Evolutionary conservation across 64 coral and sea anemone species (phyloP).

Genomic region (Actinia equina): DNA sequence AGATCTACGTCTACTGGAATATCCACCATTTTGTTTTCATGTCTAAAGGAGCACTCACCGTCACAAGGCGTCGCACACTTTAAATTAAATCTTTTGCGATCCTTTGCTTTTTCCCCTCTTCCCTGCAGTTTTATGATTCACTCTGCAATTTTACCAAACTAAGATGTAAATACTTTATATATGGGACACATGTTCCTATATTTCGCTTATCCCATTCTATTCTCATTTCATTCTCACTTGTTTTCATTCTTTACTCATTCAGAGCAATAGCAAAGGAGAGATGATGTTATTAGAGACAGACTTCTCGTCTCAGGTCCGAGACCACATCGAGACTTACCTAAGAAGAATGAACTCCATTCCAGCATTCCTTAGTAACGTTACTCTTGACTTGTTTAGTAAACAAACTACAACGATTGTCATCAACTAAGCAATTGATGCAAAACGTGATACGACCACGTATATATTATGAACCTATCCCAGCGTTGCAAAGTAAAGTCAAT

Average conservation of each 20-base stretch:
- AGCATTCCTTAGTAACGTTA: constrained; percentile 86
- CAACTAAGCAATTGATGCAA: constrained; percentile 26
- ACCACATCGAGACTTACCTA: constrained; percentile 84
- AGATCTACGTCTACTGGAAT: no score
- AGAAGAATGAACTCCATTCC: constrained; percentile 85
- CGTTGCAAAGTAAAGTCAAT: constrained; percentile 46
- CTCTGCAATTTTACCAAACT: no score
- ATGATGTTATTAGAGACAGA: constrained; percentile 88
- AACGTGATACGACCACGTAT: background rate
- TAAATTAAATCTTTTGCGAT: no score
- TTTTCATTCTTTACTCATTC: constrained; percentile 1
- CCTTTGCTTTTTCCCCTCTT: no score
- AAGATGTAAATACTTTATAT: no score
- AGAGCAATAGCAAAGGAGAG: constrained; percentile 85
- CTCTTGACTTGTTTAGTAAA: constrained; percentile 87
- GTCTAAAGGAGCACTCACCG: no score
- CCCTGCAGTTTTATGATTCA: no score
- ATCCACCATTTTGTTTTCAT: no score
- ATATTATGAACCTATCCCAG: constrained; percentile 22
- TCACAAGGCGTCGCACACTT: no score
- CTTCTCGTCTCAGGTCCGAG: constrained; percentile 82
- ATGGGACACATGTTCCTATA: no score
- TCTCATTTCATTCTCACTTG: background rate
- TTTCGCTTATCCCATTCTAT: background rate
- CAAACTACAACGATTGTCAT: constrained; percentile 93